These are phyloP conservation scores for Macaria liturata DNA, from an alignment of 2,888 invertebrate genomes.

Conservation along the genomic window DNA sequence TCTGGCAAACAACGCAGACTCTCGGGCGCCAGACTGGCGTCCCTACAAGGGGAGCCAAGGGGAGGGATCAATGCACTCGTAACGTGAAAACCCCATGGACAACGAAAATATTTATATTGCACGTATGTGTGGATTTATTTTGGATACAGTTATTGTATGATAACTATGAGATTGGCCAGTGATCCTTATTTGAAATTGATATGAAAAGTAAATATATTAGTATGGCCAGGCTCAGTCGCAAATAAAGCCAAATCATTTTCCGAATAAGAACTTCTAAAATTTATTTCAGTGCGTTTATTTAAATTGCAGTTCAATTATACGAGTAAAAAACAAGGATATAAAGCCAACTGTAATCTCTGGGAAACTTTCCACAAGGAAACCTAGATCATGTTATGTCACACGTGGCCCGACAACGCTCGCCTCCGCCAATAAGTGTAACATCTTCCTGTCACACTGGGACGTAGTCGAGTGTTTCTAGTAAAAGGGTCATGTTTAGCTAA, in stretches of 20 bases:
- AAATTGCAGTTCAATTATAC: too few species aligned
- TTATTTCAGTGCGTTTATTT: too few species aligned
- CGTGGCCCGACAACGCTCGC: conserved; percentile 35
- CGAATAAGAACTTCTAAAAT: too few species aligned
- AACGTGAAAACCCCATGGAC: conserved; percentile 6
- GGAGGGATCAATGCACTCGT: conserved; percentile 28
- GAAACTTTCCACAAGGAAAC: conserved; percentile 2
- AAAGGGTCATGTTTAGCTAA: too few species aligned
- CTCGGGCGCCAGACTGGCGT: conserved; percentile 67
- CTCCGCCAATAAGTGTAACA: conserved; percentile 53
- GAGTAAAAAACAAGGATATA: too few species aligned
- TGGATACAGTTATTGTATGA: background rate
- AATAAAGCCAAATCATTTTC: too few species aligned
- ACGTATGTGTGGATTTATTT: background rate
- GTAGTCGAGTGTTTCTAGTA: too few species aligned
- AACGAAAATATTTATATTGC: conserved; percentile 12
- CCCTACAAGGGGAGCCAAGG: conserved; percentile 32
- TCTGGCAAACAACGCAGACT: conserved; percentile 61
- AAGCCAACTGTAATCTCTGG: too few species aligned
- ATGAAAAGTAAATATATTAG: too few species aligned
- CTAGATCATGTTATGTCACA: conserved; percentile 5
- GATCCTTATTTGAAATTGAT: too few species aligned
- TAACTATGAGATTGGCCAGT: too few species aligned
- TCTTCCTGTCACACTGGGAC: conserved; percentile 45
- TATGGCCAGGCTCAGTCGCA: too few species aligned